Evolutionary conservation across 2,797 vertebrate genomes (phyloP), one percentile per base, ranked within the genome.

Genomic region (Arnoldichthys spilopterus): DNA sequence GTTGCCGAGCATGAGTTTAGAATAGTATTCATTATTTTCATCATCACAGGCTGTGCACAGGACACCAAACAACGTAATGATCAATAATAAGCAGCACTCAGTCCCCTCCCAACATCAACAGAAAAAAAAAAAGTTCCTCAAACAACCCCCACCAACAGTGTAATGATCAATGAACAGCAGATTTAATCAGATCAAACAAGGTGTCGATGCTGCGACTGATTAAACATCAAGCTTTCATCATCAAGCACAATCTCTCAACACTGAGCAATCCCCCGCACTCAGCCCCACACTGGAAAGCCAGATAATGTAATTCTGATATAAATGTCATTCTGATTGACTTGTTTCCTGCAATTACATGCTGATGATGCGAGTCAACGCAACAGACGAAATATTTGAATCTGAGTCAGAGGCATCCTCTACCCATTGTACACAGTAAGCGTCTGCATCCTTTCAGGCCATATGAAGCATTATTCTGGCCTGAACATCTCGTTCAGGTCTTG

Each of bases 261-360:
- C 20, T 37, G 61, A 63, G 56, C 56, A 6, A 15, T 1, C 28
- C 7, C 6, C 61, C 37, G 16, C 28, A 7, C 3, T 0, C 2
- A 18, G 20, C 59, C n/a, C n/a, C n/a, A n/a, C 20, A 1, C 61
- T n/a, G 61, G 24, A 6, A 30, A 59, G 56, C 18, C 30, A 34
- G 61, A 63, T n/a, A 6, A 37, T 63, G 61, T 7, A 30, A 34
- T 63, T 37, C 18, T 34, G 61, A 34, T 12, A 28, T 30, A 63
- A 63, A 63, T 63, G 32, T 63, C 61, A n/a, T 63, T 34, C 15
- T 63, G 61, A 63, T 34, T 34, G 30, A 20, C 61, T 63, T 63
- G 61, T 63, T 63, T 63, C 20, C 61, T 22, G 61, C 32, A 63
- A 63, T 63, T 63, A 37, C n/a, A 37, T 37, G 61, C 32, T 37